Base-by-base conservation (phyloP, 1,140 invertebrate genomes). In the Drosophila eugracilis region DNA sequence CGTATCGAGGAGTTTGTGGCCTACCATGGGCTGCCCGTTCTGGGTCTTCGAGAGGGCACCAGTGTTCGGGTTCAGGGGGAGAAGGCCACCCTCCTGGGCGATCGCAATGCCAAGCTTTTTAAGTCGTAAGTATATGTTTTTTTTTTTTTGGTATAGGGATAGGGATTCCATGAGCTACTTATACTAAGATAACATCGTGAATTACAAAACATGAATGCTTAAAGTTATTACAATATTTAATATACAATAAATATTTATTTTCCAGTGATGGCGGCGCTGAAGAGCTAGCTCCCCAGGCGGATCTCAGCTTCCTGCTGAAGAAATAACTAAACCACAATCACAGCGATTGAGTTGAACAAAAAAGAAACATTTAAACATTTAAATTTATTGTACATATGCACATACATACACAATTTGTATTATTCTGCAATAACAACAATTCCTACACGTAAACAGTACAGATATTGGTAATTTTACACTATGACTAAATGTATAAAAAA, bases 21-120 rank as follows among this genome's bases (percentile, higher is more conserved):
- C 63, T 93, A 94, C 30, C 92, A 93, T 65, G 89, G 91, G 6
- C 93, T 92, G 6, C 92, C 93, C 15, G 95, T 96, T 10, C 89
- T 96, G 42, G 96, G 95, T 1, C 91, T 97, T 5, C 92, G 94
- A 78, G 96, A 97, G 92, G 96, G 96, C 5, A 93, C 93, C 54
- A 94, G 94, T 57, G 90, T 96, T 26, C 89, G 93, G 47, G 93
- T 96, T 3, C 92, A 94, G 77, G 94, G 93, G 26, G 90, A 94
- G 67, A 91, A 91, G 37, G 93, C 94, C 15, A 92, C 90, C 17
- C 79, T 96, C 2, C 93, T 93, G 78, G 96, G 96, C 21, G 78
- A 94, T 14, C 91, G 92, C 62, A 91, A 92, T 73, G 95, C 95
- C 4, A 93, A 94, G 75, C 90, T 96, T 9, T 96, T 96, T 92